Evolutionary conservation across 2,888 invertebrate species (phyloP).

Genomic region (Folsomia manolachei): DNA sequence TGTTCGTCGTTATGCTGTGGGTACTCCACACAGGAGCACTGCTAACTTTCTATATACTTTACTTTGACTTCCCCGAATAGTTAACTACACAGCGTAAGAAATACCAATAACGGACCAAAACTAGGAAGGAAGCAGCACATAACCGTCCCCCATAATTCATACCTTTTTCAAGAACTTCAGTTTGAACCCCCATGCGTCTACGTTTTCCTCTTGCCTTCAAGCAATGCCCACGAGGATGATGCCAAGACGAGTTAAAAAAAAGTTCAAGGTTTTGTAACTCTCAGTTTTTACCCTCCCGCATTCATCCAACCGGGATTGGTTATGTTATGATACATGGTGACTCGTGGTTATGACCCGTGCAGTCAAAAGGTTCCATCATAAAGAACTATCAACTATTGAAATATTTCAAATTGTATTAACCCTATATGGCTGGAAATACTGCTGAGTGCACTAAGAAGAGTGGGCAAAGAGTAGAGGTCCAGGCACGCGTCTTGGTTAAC

Average conservation of each 20-base stretch:
- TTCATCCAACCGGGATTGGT: too few relatives aligned
- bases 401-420: neutral
- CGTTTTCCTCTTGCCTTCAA: too few relatives aligned
- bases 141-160: neutral
- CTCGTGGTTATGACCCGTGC: too few relatives aligned
- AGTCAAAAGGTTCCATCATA: neutral
- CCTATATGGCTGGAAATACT: neutral
- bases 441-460: neutral
- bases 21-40: too few relatives aligned
- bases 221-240: too few relatives aligned
- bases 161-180: neutral
- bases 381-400: neutral
- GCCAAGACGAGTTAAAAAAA: neutral
- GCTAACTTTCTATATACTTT: neutral
- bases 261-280: neutral
- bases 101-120: neutral
- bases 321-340: too few relatives aligned
- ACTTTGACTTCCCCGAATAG: neutral
- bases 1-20: too few relatives aligned
- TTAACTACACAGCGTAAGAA: neutral
- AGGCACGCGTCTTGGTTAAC: neutral
- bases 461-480: neutral
- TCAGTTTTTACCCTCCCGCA: too few relatives aligned
- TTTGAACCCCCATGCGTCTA: too few relatives aligned
- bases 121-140: constrained; percentile 2